phyloP scores from a whole-genome alignment of 1,140 invertebrate species.

The Galendromus occidentalis region DNA sequence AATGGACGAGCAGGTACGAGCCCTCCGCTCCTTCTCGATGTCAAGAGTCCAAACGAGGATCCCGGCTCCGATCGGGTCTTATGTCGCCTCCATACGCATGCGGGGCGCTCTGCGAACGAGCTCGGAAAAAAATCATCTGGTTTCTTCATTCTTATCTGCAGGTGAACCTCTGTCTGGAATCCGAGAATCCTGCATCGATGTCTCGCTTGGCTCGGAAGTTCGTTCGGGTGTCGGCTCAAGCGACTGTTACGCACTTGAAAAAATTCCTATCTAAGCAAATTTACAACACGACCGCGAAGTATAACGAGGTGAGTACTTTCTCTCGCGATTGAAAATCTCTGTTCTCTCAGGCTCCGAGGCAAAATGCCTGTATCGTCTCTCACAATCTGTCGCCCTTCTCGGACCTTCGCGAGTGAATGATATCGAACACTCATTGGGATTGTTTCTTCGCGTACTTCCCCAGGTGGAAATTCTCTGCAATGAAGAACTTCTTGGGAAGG shows the following conservation, averaged over 20 bases:
- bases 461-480: slow-evolving; percentile 96
- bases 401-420: slow-evolving; percentile 2
- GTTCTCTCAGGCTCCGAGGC: too few species aligned
- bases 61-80: too few species aligned
- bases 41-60: too few species aligned
- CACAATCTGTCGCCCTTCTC: too few species aligned
- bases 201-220: slow-evolving; percentile 67
- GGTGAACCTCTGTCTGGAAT: slow-evolving; percentile 72
- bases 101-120: too few species aligned
- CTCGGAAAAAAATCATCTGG: background rate
- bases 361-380: too few species aligned
- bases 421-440: background rate
- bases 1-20: background rate
- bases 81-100: too few species aligned
- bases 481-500: slow-evolving; percentile 90
- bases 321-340: too few species aligned
- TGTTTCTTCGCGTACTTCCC: slow-evolving; percentile 16
- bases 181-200: slow-evolving; percentile 39
- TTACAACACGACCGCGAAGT: slow-evolving; percentile 69
- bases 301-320: slow-evolving; percentile 86
- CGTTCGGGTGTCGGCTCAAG: slow-evolving; percentile 80
- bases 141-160: slow-evolving; percentile 31
- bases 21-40: too few species aligned
- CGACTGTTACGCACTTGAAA: slow-evolving; percentile 87
- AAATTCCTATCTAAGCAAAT: slow-evolving; percentile 94